phyloP scores from a whole-genome alignment of 1,140 invertebrate genomes.

The Sarcophaga bullata region DNA sequence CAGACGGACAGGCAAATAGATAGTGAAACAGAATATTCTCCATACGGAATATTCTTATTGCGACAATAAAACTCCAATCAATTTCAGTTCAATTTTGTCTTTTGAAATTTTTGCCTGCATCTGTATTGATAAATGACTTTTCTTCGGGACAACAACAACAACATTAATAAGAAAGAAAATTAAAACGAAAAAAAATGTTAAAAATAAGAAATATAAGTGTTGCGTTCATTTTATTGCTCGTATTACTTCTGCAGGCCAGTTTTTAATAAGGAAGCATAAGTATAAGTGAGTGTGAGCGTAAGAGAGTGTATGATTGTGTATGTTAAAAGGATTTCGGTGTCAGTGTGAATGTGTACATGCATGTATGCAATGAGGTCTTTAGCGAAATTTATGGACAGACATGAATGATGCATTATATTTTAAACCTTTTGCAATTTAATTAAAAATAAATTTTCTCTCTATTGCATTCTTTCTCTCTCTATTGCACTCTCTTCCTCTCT shows the following conservation, averaged over 20 bases:
- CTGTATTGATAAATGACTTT: conserved; percentile 36
- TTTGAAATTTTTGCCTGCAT: not conserved
- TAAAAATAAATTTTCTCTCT: conserved; percentile 28
- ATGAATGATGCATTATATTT: conserved; percentile 30
- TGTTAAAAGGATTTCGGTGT: too few relatives aligned
- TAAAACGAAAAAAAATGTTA: too few relatives aligned
- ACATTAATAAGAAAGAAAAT: too few relatives aligned
- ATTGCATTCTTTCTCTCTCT: not conserved
- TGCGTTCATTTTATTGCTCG: not conserved
- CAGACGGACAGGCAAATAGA: too few relatives aligned
- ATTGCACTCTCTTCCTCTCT: not conserved
- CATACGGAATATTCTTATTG: not conserved
- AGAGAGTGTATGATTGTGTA: not conserved
- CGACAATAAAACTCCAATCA: conserved; percentile 33
- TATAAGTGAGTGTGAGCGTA: not conserved
- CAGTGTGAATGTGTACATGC: not conserved
- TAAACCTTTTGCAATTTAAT: conserved; percentile 38
- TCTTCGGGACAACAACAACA: not conserved
- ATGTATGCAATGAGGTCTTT: not conserved
- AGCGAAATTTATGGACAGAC: not conserved
- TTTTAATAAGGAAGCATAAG: too few relatives aligned
- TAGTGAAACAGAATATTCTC: too few relatives aligned
- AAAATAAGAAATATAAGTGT: not conserved
- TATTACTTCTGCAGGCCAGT: not conserved
- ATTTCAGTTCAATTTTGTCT: conserved; percentile 4